Evolutionary conservation across 2,888 invertebrate species (phyloP).

Genomic region (Uloborus plumipes): DNA sequence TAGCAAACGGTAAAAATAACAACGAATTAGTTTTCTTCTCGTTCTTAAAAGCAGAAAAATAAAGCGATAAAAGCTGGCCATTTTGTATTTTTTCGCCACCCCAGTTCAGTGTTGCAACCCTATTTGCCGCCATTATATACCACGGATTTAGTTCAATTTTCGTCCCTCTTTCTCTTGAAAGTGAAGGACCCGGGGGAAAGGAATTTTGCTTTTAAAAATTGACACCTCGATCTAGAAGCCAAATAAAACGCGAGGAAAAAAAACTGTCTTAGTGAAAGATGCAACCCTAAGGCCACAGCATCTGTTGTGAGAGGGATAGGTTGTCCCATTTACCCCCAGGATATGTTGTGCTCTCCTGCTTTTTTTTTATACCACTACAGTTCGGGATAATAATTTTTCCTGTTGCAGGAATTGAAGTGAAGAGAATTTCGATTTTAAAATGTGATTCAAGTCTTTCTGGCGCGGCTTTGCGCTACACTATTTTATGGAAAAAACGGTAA

Average conservation of each 20-base stretch:
- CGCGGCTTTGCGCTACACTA: too few species aligned
- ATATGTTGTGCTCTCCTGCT: conserved; percentile 7
- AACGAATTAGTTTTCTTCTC: too few species aligned
- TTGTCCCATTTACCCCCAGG: conserved; percentile 21
- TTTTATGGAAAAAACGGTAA: too few species aligned
- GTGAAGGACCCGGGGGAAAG: conserved; percentile 38
- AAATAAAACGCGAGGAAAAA: conserved; percentile 30
- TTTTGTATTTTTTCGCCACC: too few species aligned
- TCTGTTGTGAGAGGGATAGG: conserved; percentile 11
- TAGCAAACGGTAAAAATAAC: too few species aligned
- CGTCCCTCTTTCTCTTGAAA: conserved; percentile 45
- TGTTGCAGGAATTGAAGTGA: background rate
- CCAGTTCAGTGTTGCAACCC: background rate
- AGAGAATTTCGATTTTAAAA: too few species aligned
- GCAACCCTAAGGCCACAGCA: conserved; percentile 35
- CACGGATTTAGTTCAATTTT: conserved; percentile 48
- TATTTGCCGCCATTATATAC: conserved; percentile 21
- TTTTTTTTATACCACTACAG: background rate
- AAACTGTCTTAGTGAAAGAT: conserved; percentile 38
- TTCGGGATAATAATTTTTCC: background rate
- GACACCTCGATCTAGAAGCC: conserved; percentile 43
- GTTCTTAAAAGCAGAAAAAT: too few species aligned
- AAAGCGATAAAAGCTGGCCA: too few species aligned
- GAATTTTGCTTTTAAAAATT: conserved; percentile 59
- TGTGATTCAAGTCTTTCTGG: too few species aligned